Percentiles rank a stretch among this genome's conserved stretches.
These are phyloP conservation scores for Hypomecis atomaria DNA, from an alignment of 2,888 invertebrate genomes.

Conservation along the genomic window DNA sequence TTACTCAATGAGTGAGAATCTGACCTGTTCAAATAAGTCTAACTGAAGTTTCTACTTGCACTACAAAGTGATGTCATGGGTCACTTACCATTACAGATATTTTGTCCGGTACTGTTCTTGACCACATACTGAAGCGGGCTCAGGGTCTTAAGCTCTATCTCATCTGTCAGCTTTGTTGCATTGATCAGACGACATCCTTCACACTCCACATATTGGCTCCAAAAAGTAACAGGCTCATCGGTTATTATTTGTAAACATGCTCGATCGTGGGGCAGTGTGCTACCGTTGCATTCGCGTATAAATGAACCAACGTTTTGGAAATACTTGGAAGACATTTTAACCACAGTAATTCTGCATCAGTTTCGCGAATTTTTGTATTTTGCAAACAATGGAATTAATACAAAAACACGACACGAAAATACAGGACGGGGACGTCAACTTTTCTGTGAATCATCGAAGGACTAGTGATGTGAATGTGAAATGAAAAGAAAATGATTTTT, in stretches of 20 bases:
- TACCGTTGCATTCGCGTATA: slow-evolving; percentile 65
- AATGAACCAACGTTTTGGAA: slow-evolving; percentile 76
- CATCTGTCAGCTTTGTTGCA: slow-evolving; percentile 54
- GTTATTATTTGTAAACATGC: slow-evolving; percentile 76
- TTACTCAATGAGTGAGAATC: no score
- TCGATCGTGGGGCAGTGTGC: slow-evolving; percentile 68
- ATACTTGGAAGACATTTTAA: slow-evolving; percentile 63
- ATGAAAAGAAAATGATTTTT: not conserved
- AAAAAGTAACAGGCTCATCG: slow-evolving; percentile 62
- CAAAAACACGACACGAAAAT: slow-evolving; percentile 42
- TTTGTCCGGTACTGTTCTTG: slow-evolving; percentile 51
- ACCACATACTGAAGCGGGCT: slow-evolving; percentile 69
- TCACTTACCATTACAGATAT: slow-evolving; percentile 70
- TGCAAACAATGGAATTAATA: slow-evolving; percentile 50
- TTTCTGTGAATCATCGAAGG: slow-evolving; percentile 45
- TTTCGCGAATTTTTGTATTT: slow-evolving; percentile 37
- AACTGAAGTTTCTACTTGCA: no score
- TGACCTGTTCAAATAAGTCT: no score
- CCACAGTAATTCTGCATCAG: slow-evolving; percentile 52
- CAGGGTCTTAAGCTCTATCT: slow-evolving; percentile 62
- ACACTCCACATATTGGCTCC: slow-evolving; percentile 78
- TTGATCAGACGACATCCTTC: slow-evolving; percentile 68
- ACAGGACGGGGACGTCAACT: slow-evolving; percentile 31
- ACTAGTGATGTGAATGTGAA: slow-evolving; percentile 8
- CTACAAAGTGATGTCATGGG: slow-evolving; percentile 15